Conservation (phyloP, 2,888 invertebrate genomes). For the Cryptophagus acutangulus region DNA sequence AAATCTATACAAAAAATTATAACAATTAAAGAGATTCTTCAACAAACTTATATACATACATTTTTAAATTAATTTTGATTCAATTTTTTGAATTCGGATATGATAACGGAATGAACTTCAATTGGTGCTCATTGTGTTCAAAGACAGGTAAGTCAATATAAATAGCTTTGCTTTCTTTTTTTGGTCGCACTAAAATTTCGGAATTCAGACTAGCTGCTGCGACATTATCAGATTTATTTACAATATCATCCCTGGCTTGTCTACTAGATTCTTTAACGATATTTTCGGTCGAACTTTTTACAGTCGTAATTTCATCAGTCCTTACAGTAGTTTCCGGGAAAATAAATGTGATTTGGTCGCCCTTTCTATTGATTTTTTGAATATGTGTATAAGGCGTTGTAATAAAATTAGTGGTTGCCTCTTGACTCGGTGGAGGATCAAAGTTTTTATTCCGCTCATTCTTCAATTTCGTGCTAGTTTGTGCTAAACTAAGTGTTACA, state of each 20-base stretch:
- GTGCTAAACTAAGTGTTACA: not conserved
- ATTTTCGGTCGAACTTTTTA: constrained; percentile 11
- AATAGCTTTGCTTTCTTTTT: constrained; percentile 34
- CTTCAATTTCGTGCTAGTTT: not conserved
- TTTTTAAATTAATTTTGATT: too few species aligned
- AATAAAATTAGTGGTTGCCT: constrained; percentile 8
- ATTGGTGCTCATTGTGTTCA: constrained; percentile 33
- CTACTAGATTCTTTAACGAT: constrained; percentile 18
- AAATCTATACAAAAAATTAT: constrained; percentile 22
- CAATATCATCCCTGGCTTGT: constrained; percentile 26
- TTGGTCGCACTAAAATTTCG: constrained; percentile 19
- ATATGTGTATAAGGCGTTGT: constrained; percentile 41
- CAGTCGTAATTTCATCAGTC: constrained; percentile 11
- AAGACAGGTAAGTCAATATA: constrained; percentile 45
- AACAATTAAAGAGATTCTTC: constrained; percentile 15
- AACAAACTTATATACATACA: too few species aligned
- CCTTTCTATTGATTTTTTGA: constrained; percentile 41
- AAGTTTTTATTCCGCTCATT: constrained; percentile 19
- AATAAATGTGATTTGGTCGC: constrained; percentile 22
- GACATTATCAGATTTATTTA: not conserved
- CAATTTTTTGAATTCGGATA: constrained; percentile 11
- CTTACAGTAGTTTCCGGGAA: constrained; percentile 14
- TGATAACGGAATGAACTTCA: constrained; percentile 44
- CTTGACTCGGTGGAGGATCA: constrained; percentile 18
- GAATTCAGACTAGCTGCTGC: constrained; percentile 23